Conservation (phyloP, 2,888 invertebrate species). For the Coleophora flavipennella region DNA sequence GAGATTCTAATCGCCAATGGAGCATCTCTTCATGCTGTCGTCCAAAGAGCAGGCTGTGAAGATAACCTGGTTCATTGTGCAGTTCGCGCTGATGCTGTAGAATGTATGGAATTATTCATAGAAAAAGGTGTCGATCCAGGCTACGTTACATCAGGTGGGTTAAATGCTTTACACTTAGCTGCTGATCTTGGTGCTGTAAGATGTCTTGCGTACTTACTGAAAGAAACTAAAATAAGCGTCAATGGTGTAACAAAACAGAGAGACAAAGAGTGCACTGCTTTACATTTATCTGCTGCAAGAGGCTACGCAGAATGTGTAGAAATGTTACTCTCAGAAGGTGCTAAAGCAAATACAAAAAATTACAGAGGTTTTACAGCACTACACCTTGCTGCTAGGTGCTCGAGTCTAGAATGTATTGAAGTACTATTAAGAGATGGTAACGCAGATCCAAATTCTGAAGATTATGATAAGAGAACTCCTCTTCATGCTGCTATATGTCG, state of each 20-base stretch:
- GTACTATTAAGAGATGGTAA: conserved; percentile 81
- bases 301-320: conserved; percentile 88
- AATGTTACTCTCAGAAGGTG: conserved; percentile 81
- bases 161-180: conserved; percentile 85
- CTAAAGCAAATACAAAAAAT: conserved; percentile 82
- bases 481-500: conserved; percentile 86
- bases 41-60: conserved; percentile 76
- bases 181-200: conserved; percentile 83
- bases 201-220: conserved; percentile 81
- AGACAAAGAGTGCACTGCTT: conserved; percentile 82
- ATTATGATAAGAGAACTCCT: conserved; percentile 85
- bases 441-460: conserved; percentile 84
- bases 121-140: conserved; percentile 83
- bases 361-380: conserved; percentile 87
- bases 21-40: conserved; percentile 79
- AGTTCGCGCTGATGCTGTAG: conserved; percentile 83
- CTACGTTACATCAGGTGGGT: conserved; percentile 80
- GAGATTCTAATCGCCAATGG: conserved; percentile 81
- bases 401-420: conserved; percentile 86
- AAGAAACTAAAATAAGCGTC: conserved; percentile 80
- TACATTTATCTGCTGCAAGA: conserved; percentile 90
- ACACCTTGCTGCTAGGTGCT: conserved; percentile 88
- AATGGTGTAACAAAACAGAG: conserved; percentile 79
- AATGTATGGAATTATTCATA: conserved; percentile 84
- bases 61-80: conserved; percentile 89